phyloP scores from a whole-genome alignment of 2,113 vertebrate genomes.

The Paraplagusia blochii region DNA sequence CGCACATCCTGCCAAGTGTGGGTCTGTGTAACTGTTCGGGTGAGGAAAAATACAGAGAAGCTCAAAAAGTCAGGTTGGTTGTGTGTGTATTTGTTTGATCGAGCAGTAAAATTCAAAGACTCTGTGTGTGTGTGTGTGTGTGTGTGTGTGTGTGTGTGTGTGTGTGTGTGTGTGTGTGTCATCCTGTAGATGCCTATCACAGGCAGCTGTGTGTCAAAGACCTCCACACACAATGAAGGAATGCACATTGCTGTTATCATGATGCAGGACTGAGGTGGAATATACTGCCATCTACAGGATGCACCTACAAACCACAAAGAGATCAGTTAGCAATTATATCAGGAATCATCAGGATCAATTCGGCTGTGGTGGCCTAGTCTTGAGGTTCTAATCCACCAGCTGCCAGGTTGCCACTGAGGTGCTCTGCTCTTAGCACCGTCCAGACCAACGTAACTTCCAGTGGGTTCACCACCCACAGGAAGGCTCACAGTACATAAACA shows the following conservation, averaged over 20 bases:
- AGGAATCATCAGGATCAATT: too few species aligned
- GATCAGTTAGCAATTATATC: too few species aligned
- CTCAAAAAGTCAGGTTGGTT: slow-evolving; percentile 29
- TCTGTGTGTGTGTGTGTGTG: slow-evolving; percentile 9
- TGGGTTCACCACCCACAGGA: too few species aligned
- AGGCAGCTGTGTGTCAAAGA: slow-evolving; percentile 51
- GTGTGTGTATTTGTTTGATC: slow-evolving; percentile 27
- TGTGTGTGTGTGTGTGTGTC: slow-evolving; percentile 18
- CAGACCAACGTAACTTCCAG: too few species aligned
- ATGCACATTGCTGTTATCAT: slow-evolving; percentile 5
- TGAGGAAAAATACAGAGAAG: slow-evolving; percentile 20
- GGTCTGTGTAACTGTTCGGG: slow-evolving; percentile 12
- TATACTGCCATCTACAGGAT: slow-evolving; percentile 43
- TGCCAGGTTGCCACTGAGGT: too few species aligned
- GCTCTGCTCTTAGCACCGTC: too few species aligned
- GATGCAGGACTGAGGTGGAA: slow-evolving; percentile 3
- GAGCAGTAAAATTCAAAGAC: slow-evolving; percentile 26
- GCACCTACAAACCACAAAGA: too few species aligned
- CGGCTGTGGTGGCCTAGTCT: too few species aligned
- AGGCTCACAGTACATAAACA: too few species aligned
- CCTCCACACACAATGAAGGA: slow-evolving; percentile 30
- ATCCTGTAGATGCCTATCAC: slow-evolving; percentile 55
- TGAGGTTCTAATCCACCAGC: too few species aligned
- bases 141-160: slow-evolving; percentile 28
- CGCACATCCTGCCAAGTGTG: slow-evolving; percentile 72